Percentiles rank a stretch among this genome's conserved stretches.
phyloP scores from a whole-genome alignment of 2,888 invertebrate genomes.

The Amorpha juglandis region DNA sequence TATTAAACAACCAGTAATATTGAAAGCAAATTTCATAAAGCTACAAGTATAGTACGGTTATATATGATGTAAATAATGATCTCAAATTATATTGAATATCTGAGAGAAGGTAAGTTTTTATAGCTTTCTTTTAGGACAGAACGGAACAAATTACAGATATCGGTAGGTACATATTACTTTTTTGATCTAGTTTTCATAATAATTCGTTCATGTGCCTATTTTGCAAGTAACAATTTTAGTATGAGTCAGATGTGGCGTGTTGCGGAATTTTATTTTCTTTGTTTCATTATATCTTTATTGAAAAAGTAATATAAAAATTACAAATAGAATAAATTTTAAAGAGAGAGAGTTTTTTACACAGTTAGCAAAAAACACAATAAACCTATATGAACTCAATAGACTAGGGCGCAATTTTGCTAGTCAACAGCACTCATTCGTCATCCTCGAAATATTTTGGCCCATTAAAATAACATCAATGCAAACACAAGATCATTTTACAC shows the following conservation, averaged over 20 bases:
- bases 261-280: too few species aligned
- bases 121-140: neutral
- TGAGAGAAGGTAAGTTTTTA: neutral
- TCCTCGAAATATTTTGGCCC: constrained; percentile 44
- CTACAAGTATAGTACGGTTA: neutral
- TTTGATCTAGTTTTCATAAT: neutral
- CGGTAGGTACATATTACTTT: neutral
- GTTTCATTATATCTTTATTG: too few species aligned
- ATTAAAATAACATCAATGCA: constrained; percentile 66
- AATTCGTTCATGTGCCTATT: neutral
- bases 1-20: neutral
- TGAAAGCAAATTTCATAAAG: neutral
- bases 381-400: constrained; percentile 26
- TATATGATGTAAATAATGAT: neutral
- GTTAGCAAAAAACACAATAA: constrained; percentile 15
- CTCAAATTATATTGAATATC: neutral
- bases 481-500: constrained; percentile 47
- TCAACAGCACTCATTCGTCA: constrained; percentile 46
- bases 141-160: neutral
- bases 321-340: too few species aligned
- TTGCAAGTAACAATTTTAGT: neutral
- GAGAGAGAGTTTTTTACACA: too few species aligned
- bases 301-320: too few species aligned
- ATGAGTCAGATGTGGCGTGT: neutral
- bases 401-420: constrained; percentile 38